Base-by-base conservation (phyloP, 1,140 invertebrate genomes). In the Philotrypesis tridentata region DNA sequence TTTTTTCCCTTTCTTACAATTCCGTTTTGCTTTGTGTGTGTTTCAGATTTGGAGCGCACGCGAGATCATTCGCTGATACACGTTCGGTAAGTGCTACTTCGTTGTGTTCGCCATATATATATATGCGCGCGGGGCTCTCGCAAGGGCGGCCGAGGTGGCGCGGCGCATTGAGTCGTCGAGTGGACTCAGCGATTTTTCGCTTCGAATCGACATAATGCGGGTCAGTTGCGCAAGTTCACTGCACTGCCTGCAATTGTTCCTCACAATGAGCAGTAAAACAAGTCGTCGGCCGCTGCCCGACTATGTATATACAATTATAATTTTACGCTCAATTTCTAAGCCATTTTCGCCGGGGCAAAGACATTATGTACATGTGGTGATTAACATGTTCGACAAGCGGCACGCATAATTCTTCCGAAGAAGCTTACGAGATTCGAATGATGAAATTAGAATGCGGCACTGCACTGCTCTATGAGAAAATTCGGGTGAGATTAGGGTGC, bases 31-130 rank as follows among this genome's bases (percentile, higher is more conserved):
- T 65, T n/a, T n/a, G 11, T 65, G 11, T 65, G 9, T 65, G 61
- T 70, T 70, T 8, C 67, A 70, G 67, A 70, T 70, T 70, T 70
- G 27, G 67, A 21, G 67, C 27, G 31, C 67, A 70, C 67, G 67
- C 67, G 67, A 70, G 27, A 70, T 33, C 29, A 29, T 70, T 70
- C 17, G 67, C 67, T 70, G 67, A 70, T 33, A 70, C 67, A 17
- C 37, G 17, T 33, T 70, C 31, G 67, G 67, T 70, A 70, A 70
- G 67, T 70, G 31, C 27, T 29, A 65, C 61, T 25, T 65, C 17
- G 25, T 14, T 27, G 61, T 29, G 12, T 27, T n/a, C n/a, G n/a
- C n/a, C n/a, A n/a, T n/a, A n/a, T n/a, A n/a, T n/a, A n/a, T n/a
- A n/a, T n/a, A n/a, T 17, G 60, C 1, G 7, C 61, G 27, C 12